Conservation (phyloP, 2,888 invertebrate genomes). For the Ennomos fuscantarius region DNA sequence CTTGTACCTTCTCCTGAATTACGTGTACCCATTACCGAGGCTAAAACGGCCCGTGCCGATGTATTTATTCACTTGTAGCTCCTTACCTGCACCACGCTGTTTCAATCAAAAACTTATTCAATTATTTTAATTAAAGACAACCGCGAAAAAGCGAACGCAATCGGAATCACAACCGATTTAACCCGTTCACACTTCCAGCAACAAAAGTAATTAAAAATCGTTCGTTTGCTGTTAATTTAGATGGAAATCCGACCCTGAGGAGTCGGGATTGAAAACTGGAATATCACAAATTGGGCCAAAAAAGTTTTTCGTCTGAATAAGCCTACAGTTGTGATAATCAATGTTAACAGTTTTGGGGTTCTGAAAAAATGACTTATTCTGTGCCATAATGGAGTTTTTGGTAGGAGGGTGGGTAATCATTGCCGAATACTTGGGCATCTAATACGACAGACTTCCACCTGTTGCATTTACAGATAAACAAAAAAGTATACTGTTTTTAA, state of each 20-base stretch:
- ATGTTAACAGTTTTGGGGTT: conserved; percentile 36
- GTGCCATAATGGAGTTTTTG: too few relatives aligned
- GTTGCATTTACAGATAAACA: too few relatives aligned
- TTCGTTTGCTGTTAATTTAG: conserved; percentile 38
- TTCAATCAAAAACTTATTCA: conserved; percentile 15
- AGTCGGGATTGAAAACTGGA: conserved; percentile 29
- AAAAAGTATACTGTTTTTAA: too few relatives aligned
- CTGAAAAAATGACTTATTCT: conserved; percentile 1
- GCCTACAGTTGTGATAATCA: conserved; percentile 37
- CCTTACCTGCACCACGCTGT: background rate
- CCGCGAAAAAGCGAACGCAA: conserved; percentile 7
- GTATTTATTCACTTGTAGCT: too few relatives aligned
- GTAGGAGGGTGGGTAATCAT: too few relatives aligned
- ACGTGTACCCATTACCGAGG: too few relatives aligned
- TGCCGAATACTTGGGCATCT: too few relatives aligned
- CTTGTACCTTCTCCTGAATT: too few relatives aligned
- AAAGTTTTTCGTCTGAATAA: conserved; percentile 39
- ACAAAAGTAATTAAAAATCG: conserved; percentile 43
- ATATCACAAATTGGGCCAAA: conserved; percentile 37
- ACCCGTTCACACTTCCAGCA: conserved; percentile 28
- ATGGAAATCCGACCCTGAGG: conserved; percentile 38
- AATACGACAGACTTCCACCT: too few relatives aligned
- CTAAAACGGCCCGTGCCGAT: too few relatives aligned
- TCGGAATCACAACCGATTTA: conserved; percentile 17
- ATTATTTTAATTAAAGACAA: conserved; percentile 22